Evolutionary conservation across 2,888 invertebrate species (phyloP), one percentile per base, ranked within the genome.

Genomic region (Galeruca laticollis): DNA sequence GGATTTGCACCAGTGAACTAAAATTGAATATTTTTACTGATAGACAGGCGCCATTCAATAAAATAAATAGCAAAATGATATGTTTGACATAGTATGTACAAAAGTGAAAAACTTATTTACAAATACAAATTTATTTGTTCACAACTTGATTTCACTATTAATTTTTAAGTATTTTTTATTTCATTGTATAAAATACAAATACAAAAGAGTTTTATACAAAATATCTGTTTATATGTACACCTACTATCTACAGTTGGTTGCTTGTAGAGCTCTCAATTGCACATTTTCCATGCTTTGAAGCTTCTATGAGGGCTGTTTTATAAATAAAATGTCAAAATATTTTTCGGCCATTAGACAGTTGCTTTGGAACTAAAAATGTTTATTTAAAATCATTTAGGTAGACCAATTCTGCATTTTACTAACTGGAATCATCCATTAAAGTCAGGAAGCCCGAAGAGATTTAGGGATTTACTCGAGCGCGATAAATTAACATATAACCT

Each of bases 261-360:
- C 75, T 75, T 76, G 72, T 73, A 73, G 74, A 77, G 76, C 74
- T 72, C 72, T 75, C 71, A 74, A 77, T 78, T 78, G 78, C 78
- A 78, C 78, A 73, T 72, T 69, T 69, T 69, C 71, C 62, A 71
- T 70, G 67, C 67, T 75, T 77, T 76, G 73, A 77, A 75, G 76
- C 76, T 69, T 66, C 64, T 63, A 62, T 57, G 8, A n/a, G 35
- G 35, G 11, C 18, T 60, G 26, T 49, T 21, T 35, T 15, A 66
- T 35, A n/a, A 66, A 59, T 15, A 62, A 13, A 26, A 3, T 6
- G n/a, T 43, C 13, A 43, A 43, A 6, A 15, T 13, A 13, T 43
- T 43, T 6, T 43, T 13, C n/a, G 6, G 43, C 4, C n/a, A 43
- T n/a, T 5, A 4, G 13, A 13, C n/a, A n/a, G n/a, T n/a, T n/a